Evolutionary conservation across 2,888 invertebrate species (phyloP).

Genomic region (Conus canariensis): DNA sequence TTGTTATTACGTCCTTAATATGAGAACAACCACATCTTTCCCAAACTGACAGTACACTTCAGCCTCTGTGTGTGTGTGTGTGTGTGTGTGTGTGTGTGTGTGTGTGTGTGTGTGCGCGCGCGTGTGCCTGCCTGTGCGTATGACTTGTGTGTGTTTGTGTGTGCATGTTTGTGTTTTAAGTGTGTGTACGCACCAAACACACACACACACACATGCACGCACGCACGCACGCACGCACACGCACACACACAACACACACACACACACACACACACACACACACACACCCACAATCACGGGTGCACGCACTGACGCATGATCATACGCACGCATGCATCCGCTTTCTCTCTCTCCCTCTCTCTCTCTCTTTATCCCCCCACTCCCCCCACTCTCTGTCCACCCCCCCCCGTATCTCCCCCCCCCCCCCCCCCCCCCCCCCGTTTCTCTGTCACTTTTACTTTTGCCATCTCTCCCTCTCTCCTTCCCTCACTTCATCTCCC

Average conservation of each 20-base stretch:
- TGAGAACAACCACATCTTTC: too few species aligned
- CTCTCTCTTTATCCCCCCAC: too few species aligned
- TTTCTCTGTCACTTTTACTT: background rate
- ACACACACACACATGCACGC: background rate
- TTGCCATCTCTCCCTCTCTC: too few species aligned
- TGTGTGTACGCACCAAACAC: background rate
- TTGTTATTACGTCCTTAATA: too few species aligned
- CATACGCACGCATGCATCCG: too few species aligned
- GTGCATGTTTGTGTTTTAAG: background rate
- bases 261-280: constrained; percentile 13
- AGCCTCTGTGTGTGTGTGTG: background rate
- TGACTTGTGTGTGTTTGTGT: background rate
- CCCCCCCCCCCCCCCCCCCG: background rate
- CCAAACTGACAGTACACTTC: too few species aligned
- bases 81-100: constrained; percentile 1
- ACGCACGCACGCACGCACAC: background rate
- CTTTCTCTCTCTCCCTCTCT: background rate
- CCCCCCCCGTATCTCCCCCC: too few species aligned
- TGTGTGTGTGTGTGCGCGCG: background rate
- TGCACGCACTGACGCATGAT: too few species aligned
- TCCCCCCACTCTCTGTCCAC: too few species aligned
- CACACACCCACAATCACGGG: too few species aligned
- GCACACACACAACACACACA: constrained; percentile 17
- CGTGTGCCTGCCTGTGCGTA: background rate
- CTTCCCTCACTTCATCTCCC: background rate